Evolutionary conservation across 2,888 invertebrate species (phyloP), one percentile per base, ranked within the genome.

Genomic region (Habroteleia sp.): DNA sequence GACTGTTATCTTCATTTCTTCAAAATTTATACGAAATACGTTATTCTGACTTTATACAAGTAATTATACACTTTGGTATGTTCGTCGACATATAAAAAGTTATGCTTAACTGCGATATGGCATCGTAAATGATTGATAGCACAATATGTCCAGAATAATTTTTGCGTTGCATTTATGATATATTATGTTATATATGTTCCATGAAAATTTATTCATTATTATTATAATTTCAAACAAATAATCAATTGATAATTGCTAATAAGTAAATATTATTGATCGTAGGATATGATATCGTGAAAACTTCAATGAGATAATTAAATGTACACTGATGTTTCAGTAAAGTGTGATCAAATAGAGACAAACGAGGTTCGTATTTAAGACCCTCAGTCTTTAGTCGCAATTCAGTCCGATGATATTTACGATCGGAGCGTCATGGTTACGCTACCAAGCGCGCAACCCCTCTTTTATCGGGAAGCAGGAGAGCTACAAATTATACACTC

Each of bases 391-490:
- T 58, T 29, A 17, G 50, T 25, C 58, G 50, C 50, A 69, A 50
- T 60, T 60, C 37, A 41, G 41, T 29, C 13, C 10, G 33, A 25
- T 33, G 42, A 60, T 66, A 74, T 74, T 74, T 66, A 74, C 39
- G 54, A 68, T 37, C 44, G 56, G 52, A 39, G 39, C 31, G 31
- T 65, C 63, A 73, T 58, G 58, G 74, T 74, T 74, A 68, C 62
- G 68, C 68, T 50, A 48, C 56, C 60, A 46, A 58, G 39, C 73
- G 66, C 52, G 44, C 65, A 46, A 74, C 62, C 74, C 74, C 71
- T 66, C 62, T 71, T 77, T 72, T 74, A 71, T 74, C 71, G 66
- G 33, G 69, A 71, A 77, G 41, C 74, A 56, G 74, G 66, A 74
- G 68, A 68, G 41, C 60, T 62, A 72, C 44, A 77, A 77, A 77